phyloP scores from a whole-genome alignment of 2,113 vertebrate species.

The Gasterosteus nipponicus region DNA sequence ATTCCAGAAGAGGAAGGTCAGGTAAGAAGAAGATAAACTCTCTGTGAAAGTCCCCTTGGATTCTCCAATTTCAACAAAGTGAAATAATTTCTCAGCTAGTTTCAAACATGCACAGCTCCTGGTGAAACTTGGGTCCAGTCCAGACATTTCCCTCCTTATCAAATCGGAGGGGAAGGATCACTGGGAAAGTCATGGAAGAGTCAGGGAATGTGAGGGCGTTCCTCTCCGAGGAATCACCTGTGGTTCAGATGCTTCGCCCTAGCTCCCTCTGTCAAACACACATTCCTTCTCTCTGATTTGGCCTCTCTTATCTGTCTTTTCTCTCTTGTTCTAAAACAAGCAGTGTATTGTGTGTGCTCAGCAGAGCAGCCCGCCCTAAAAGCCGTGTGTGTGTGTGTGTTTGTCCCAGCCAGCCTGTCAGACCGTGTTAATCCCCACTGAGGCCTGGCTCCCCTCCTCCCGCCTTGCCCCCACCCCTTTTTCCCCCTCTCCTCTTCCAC shows the following conservation, averaged over 20 bases:
- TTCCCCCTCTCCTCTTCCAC: neutral
- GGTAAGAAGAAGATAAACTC: constrained; percentile 31
- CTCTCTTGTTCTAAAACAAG: constrained; percentile 72
- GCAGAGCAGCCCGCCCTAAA: constrained; percentile 71
- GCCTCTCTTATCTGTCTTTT: constrained; percentile 67
- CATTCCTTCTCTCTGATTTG: constrained; percentile 69
- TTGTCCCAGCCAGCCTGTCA: constrained; percentile 74
- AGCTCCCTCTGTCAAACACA: constrained; percentile 22
- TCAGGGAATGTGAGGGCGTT: constrained; percentile 43
- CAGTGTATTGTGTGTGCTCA: constrained; percentile 76
- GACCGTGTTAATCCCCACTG: constrained; percentile 77
- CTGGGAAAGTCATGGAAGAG: constrained; percentile 7
- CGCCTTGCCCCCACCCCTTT: constrained; percentile 23
- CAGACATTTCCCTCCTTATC: constrained; percentile 5
- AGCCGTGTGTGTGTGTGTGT: constrained; percentile 56
- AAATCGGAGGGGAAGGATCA: too few relatives aligned
- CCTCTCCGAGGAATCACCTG: constrained; percentile 55
- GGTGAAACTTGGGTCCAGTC: constrained; percentile 1
- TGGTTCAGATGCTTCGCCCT: constrained; percentile 41
- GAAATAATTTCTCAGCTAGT: neutral
- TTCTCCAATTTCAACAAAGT: neutral
- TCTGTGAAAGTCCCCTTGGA: neutral
- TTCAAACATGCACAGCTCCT: neutral
- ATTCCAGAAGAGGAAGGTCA: constrained; percentile 50
- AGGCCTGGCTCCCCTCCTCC: constrained; percentile 69